A percentile compares a stretch with the other conserved stretches of the same genome.
Conservation (phyloP, 2,113 vertebrate species). For the Neodontobutis hainanensis region DNA sequence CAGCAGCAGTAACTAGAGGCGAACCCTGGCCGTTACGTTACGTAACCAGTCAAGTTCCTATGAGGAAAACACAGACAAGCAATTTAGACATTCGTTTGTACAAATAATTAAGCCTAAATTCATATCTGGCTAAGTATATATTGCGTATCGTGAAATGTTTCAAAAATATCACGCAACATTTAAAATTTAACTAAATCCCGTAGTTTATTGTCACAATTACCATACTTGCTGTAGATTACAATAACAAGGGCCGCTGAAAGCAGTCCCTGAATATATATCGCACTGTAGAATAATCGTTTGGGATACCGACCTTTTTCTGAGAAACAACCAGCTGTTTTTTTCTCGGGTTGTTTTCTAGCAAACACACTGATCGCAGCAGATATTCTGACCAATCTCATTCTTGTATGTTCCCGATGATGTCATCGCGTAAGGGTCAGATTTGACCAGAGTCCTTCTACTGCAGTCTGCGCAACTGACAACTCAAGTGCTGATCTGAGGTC, state of each 20-base stretch:
- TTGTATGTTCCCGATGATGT: background rate
- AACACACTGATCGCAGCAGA: slow-evolving; percentile 16
- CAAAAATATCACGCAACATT: background rate
- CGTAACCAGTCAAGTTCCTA: slow-evolving; percentile 55
- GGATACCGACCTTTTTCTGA: background rate
- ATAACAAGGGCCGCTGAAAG: background rate
- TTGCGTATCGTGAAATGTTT: too few species aligned
- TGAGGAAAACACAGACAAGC: background rate
- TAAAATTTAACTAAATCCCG: too few species aligned
- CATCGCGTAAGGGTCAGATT: slow-evolving; percentile 17
- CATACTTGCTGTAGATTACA: background rate
- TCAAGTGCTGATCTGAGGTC: background rate
- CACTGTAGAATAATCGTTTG: background rate
- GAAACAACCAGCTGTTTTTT: background rate
- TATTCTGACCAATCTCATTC: slow-evolving; percentile 49
- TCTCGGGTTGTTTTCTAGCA: background rate
- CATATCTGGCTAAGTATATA: rapidly evolving
- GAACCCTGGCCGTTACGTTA: slow-evolving; percentile 21
- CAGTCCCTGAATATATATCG: background rate
- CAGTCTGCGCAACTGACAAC: rapidly evolving
- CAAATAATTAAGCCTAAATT: background rate
- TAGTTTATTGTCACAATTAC: too few species aligned
- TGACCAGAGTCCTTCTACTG: rapidly evolving
- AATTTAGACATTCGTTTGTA: background rate
- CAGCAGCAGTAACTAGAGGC: slow-evolving; percentile 14